A percentile compares a stretch with the other conserved stretches of the same genome.
Conservation (phyloP, 2,797 vertebrate genomes). For the Echiichthys vipera region DNA sequence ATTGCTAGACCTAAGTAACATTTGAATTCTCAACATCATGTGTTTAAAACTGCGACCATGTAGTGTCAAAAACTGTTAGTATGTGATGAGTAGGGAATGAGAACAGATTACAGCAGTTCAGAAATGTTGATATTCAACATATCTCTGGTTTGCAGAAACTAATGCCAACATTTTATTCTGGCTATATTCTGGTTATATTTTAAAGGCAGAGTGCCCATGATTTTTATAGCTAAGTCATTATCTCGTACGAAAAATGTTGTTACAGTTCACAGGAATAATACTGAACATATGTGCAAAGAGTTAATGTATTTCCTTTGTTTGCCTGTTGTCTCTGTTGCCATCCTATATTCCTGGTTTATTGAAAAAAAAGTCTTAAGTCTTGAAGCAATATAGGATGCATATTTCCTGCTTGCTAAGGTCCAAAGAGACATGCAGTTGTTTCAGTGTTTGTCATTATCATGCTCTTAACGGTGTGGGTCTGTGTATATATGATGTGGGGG, state of each 20-base stretch:
- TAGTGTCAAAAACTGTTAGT: no score
- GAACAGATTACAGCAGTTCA: no score
- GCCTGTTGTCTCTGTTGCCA: background rate
- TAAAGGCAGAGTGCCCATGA: no score
- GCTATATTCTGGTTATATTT: no score
- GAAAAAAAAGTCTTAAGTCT: background rate
- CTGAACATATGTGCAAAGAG: background rate
- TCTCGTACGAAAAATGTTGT: background rate
- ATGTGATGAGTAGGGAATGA: no score
- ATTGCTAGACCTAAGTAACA: no score
- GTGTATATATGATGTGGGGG: background rate
- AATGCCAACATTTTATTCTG: no score
- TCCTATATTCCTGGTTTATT: background rate
- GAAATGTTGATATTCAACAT: no score
- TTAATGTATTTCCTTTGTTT: background rate
- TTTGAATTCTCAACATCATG: no score
- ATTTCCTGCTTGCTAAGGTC: background rate
- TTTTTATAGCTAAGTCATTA: no score
- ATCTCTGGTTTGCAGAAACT: no score
- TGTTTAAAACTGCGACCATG: no score
- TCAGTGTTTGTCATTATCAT: slow-evolving; percentile 29
- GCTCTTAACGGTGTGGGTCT: background rate
- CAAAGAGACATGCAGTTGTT: background rate
- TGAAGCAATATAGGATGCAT: background rate
- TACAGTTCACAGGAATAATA: background rate